These are phyloP conservation scores for Cavia porcellus DNA, from an alignment of 2,113 vertebrate genomes.

Conservation along the genomic window DNA sequence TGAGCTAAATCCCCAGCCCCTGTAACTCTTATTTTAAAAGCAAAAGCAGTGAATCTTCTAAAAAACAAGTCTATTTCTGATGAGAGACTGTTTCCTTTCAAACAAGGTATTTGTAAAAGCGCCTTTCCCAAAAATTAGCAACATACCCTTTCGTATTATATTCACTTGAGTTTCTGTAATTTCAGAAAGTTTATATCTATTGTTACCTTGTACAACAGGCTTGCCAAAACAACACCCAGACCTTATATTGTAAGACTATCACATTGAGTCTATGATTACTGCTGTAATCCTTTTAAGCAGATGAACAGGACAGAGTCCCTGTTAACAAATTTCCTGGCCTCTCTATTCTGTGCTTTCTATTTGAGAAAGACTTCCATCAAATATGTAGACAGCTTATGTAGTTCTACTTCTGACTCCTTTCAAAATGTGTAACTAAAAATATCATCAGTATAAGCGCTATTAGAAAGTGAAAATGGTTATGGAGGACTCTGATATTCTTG, in stretches of 20 bases:
- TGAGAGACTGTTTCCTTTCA: neutral
- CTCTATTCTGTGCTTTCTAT: neutral
- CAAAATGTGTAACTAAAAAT: slow-evolving; percentile 18
- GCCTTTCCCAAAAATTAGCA: slow-evolving; percentile 32
- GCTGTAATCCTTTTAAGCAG: neutral
- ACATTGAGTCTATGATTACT: neutral
- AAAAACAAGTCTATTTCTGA: neutral
- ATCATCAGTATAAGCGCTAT: slow-evolving; percentile 19
- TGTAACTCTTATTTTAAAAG: no score
- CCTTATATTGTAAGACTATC: neutral
- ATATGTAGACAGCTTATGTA: neutral
- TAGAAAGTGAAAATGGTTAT: neutral
- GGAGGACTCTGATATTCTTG: neutral
- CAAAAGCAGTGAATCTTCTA: neutral
- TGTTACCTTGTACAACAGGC: neutral
- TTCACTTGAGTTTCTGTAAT: neutral
- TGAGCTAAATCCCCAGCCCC: no score
- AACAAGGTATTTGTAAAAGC: neutral
- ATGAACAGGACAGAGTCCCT: neutral
- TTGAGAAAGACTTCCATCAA: neutral
- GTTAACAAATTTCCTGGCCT: neutral
- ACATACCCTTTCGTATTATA: neutral
- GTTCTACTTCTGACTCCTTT: neutral
- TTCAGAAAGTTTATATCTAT: neutral
- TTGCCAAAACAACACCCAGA: neutral